Percentiles rank a stretch among this genome's conserved stretches.
phyloP scores from a whole-genome alignment of 2,113 vertebrate genomes.

The Morone saxatilis region DNA sequence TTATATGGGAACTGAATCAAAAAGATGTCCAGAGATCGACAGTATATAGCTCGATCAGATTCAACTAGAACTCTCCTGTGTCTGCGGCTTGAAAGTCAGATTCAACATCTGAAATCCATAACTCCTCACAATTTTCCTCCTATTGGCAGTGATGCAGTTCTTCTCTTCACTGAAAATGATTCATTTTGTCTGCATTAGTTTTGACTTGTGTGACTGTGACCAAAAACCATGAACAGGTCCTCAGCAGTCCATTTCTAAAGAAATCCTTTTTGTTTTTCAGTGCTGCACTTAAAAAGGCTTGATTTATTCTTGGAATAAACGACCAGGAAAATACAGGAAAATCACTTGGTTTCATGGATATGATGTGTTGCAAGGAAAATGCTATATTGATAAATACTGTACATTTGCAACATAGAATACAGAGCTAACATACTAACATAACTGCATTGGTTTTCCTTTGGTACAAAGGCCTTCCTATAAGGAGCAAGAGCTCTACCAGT shows the following conservation, averaged over 20 bases:
- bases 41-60: slow-evolving; percentile 8
- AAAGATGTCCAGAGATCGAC: neutral
- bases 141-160: slow-evolving; percentile 31
- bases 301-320: slow-evolving; percentile 17
- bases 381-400: slow-evolving; percentile 1
- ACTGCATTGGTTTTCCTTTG: slow-evolving; percentile 14
- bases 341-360: neutral
- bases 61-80: slow-evolving; percentile 18
- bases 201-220: slow-evolving; percentile 37
- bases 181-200: slow-evolving; percentile 29
- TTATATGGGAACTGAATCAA: slow-evolving; percentile 13
- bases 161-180: slow-evolving; percentile 25
- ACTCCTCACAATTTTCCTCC: slow-evolving; percentile 21
- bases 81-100: slow-evolving; percentile 15
- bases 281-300: slow-evolving; percentile 5
- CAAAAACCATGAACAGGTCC: slow-evolving; percentile 37
- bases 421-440: neutral
- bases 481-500: neutral
- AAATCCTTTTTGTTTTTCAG: slow-evolving; percentile 19
- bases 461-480: neutral
- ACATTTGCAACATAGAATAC: neutral
- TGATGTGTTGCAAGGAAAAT: slow-evolving; percentile 13
- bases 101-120: slow-evolving; percentile 56
- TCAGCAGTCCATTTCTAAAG: slow-evolving; percentile 9
- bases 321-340: slow-evolving; percentile 5